Evolutionary conservation across 2,797 vertebrate species (phyloP), one percentile per base, ranked within the genome.

Genomic region (Spheniscus humboldti): DNA sequence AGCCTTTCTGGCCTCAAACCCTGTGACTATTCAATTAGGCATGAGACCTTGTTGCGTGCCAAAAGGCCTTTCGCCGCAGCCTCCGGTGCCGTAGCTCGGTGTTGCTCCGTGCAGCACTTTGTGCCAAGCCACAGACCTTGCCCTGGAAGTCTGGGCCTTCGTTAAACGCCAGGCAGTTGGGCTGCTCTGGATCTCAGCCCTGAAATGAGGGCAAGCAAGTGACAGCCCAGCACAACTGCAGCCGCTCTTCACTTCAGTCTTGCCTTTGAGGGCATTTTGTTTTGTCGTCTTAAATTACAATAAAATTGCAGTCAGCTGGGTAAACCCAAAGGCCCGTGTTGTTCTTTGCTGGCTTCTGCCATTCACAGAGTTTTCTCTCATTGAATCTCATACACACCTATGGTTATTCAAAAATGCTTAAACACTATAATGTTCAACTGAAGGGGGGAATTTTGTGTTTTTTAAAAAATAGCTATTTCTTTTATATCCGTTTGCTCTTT

Each of bases 251-350:
- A 78, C 92, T 96, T 78, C 83, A 7, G 41, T 22, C 66, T 86
- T 95, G 94, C 90, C 91, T 96, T 91, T 96, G 53, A 97, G 96
- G 88, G 19, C 62, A 84, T 92, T 94, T 92, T 76, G 75, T 90
- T 96, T 97, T 96, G 95, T 96, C 69, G 6, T 75, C 93, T 96
- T 92, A 95, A 93, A 96, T 96, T 59, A 96, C 56, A 67, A 41
- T 63, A 81, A 90, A 94, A 92, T 69, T 76, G 77, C 73, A 86
- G 79, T 59, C 68, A 47, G 27, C 35, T 90, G 78, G 85, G 69
- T 59, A 91, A 93, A 92, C 56, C 66, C 75, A 86, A 92, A 86
- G 74, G 52, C 43, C 48, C 0, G 0, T 3, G 50, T 43, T 74
- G 48, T 41, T 90, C 72, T 88, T 81, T 1, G 3, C 25, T 67